Evolutionary conservation across 2,113 vertebrate species (phyloP).

Genomic region (Tyrannus savana): DNA sequence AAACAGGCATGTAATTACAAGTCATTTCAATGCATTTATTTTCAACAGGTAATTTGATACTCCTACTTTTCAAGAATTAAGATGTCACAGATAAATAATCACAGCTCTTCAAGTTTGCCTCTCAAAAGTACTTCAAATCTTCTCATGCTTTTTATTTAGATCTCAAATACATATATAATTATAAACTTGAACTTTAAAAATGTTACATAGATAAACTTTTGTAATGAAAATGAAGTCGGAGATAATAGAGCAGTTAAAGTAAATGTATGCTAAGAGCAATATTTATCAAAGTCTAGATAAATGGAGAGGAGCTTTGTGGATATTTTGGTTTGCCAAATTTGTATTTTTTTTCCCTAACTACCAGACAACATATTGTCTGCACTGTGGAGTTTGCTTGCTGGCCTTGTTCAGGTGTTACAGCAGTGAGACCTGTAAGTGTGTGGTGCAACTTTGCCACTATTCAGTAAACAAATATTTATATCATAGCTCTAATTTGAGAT

Average conservation of each 20-base stretch:
- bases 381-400: background rate
- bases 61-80: slow-evolving; percentile 68
- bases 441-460: background rate
- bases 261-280: background rate
- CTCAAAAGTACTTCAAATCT: slow-evolving; percentile 52
- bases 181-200: slow-evolving; percentile 41
- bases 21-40: slow-evolving; percentile 65
- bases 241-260: slow-evolving; percentile 4
- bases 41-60: slow-evolving; percentile 69
- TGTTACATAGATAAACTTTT: slow-evolving; percentile 2
- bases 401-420: background rate
- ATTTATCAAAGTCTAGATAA: background rate
- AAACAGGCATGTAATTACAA: slow-evolving; percentile 71
- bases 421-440: background rate
- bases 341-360: background rate
- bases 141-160: slow-evolving; percentile 28
- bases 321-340: background rate
- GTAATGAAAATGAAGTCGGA: background rate
- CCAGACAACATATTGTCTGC: background rate
- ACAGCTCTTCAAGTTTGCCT: slow-evolving; percentile 56
- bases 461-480: background rate
- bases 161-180: slow-evolving; percentile 17
- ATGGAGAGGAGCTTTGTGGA: background rate
- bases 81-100: slow-evolving; percentile 72
- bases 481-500: background rate